These are phyloP conservation scores for Elysia crispata DNA, from an alignment of 2,888 invertebrate species.

Conservation along the genomic window DNA sequence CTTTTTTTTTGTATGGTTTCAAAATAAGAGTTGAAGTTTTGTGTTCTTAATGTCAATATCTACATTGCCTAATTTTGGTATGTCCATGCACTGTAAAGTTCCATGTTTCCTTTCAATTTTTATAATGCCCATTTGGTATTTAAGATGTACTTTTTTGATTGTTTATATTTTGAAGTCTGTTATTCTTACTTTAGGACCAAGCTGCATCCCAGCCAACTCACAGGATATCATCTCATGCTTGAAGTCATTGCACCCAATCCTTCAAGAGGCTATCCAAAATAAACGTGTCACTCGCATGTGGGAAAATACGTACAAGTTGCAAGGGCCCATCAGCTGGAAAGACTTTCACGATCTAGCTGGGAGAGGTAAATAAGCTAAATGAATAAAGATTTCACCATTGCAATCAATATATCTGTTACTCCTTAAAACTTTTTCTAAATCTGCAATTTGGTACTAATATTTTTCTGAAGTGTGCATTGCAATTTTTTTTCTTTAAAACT, in stretches of 20 bases:
- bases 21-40: no score
- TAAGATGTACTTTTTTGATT: no score
- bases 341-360: slow-evolving; percentile 97
- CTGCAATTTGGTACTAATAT: background rate
- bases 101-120: no score
- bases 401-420: background rate
- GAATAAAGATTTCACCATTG: background rate
- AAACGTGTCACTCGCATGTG: slow-evolving; percentile 86
- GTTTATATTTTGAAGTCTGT: no score
- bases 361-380: slow-evolving; percentile 82
- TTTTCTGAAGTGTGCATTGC: background rate
- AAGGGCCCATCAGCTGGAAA: slow-evolving; percentile 98
- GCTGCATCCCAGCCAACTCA: slow-evolving; percentile 81
- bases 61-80: no score
- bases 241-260: slow-evolving; percentile 91
- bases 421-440: background rate
- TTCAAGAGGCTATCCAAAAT: slow-evolving; percentile 97
- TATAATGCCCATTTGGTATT: no score
- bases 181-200: slow-evolving; percentile 56
- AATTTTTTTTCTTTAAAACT: background rate
- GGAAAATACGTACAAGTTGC: slow-evolving; percentile 94
- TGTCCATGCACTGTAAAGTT: no score
- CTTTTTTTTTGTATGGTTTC: no score
- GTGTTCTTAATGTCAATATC: no score
- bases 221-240: slow-evolving; percentile 94